A percentile compares a stretch with the other conserved stretches of the same genome.
These are phyloP conservation scores for Tokudaia tokunoshimensis DNA, from an alignment of 2,797 vertebrate species.

Conservation along the genomic window DNA sequence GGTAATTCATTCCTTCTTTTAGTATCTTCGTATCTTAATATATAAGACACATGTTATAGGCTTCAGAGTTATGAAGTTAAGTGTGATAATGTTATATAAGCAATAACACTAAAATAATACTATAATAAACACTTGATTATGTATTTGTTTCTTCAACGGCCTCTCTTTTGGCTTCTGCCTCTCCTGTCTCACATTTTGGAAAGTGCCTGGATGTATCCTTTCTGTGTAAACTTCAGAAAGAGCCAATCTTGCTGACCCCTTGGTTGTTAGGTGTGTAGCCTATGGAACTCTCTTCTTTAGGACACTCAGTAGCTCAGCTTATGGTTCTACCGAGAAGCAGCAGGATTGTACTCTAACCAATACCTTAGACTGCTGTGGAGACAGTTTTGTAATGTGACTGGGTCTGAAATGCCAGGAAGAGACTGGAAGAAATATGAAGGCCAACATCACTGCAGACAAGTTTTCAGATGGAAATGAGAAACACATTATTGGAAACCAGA, in stretches of 20 bases:
- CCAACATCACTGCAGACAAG: not conserved
- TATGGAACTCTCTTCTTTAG: not conserved
- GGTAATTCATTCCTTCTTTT: not conserved
- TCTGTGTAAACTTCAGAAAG: not conserved
- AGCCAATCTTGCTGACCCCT: not conserved
- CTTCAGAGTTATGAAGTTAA: not conserved
- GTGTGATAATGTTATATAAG: not conserved
- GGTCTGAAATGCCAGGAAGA: not conserved
- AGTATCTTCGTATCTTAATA: not conserved
- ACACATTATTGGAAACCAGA: not conserved
- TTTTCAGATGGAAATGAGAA: conserved; percentile 18
- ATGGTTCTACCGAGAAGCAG: not conserved
- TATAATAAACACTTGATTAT: not conserved
- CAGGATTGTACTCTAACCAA: not conserved
- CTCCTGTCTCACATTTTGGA: not conserved
- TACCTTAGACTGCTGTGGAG: not conserved
- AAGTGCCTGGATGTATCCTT: not conserved
- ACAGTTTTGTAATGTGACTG: not conserved
- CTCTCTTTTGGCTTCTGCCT: not conserved
- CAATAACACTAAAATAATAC: too few relatives aligned
- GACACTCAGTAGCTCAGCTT: not conserved
- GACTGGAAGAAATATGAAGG: not conserved
- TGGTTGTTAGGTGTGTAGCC: not conserved
- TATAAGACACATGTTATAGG: not conserved
- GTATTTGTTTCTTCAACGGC: not conserved